Percentiles rank a stretch among this genome's conserved stretches.
These are phyloP conservation scores for Erpobdella octoculata DNA, from an alignment of 2,888 invertebrate species.

Conservation along the genomic window DNA sequence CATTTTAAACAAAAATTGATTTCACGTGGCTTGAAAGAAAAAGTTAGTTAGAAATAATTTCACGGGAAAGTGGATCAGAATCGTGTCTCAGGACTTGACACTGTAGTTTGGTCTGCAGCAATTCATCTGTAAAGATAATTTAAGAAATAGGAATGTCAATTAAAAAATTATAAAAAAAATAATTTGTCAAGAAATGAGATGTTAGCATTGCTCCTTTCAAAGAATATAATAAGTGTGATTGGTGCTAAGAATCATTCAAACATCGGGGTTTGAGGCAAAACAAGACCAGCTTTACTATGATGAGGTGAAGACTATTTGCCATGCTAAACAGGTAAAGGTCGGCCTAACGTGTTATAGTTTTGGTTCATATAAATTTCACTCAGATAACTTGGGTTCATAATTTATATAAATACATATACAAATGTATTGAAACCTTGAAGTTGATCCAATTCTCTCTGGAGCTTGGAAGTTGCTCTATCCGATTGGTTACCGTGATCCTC, in stretches of 20 bases:
- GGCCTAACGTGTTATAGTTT: too few species aligned
- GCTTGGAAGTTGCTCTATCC: constrained; percentile 25
- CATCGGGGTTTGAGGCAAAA: too few species aligned
- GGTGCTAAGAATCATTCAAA: too few species aligned
- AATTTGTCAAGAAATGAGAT: background rate
- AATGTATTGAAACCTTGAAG: constrained; percentile 19
- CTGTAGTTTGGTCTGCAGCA: constrained; percentile 24
- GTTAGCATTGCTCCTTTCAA: too few species aligned
- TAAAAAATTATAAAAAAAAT: background rate
- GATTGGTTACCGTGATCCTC: constrained; percentile 25
- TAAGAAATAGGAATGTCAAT: background rate
- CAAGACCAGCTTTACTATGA: too few species aligned
- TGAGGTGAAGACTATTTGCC: too few species aligned
- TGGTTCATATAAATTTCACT: too few species aligned
- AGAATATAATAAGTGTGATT: too few species aligned
- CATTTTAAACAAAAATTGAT: background rate
- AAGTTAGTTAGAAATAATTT: constrained; percentile 17
- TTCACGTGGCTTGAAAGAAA: background rate
- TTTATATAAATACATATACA: background rate
- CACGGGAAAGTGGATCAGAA: constrained; percentile 3
- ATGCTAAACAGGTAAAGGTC: too few species aligned
- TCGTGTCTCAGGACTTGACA: constrained; percentile 24
- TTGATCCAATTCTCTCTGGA: constrained; percentile 27
- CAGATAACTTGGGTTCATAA: too few species aligned
- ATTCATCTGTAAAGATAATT: constrained; percentile 17